Evolutionary conservation across 2,888 invertebrate species (phyloP).

Genomic region (Cosmorhoe ocellata): DNA sequence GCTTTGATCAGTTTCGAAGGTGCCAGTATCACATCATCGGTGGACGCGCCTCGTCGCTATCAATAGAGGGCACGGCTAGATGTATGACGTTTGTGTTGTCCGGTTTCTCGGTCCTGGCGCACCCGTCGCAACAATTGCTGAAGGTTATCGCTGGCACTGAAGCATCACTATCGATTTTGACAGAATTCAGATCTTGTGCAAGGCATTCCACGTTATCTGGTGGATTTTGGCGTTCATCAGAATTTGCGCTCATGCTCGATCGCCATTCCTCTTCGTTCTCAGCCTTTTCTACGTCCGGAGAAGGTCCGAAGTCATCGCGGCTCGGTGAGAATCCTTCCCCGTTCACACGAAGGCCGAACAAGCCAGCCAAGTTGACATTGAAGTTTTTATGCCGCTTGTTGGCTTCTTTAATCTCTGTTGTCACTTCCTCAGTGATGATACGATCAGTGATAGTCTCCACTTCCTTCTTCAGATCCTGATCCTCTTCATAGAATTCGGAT

Average conservation of each 20-base stretch:
- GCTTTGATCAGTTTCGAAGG: constrained; percentile 24
- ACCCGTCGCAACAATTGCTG: constrained; percentile 74
- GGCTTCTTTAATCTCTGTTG: constrained; percentile 36
- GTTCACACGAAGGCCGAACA: constrained; percentile 65
- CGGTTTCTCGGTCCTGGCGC: constrained; percentile 51
- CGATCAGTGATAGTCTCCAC: constrained; percentile 66
- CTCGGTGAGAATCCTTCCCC: constrained; percentile 64
- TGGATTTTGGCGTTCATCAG: constrained; percentile 56
- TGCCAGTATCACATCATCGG: constrained; percentile 66
- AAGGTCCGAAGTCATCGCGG: constrained; percentile 55
- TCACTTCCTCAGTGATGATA: constrained; percentile 58
- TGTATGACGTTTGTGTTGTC: constrained; percentile 65
- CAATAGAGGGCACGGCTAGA: constrained; percentile 73
- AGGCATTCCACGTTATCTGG: constrained; percentile 56
- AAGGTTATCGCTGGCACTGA: constrained; percentile 76
- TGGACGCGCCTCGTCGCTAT: constrained; percentile 73
- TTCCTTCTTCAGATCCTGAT: constrained; percentile 61
- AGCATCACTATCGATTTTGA: constrained; percentile 66
- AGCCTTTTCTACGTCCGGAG: constrained; percentile 57
- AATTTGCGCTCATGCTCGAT: constrained; percentile 71
- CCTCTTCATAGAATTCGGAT: constrained; percentile 78
- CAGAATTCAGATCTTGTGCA: constrained; percentile 60
- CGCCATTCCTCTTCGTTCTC: constrained; percentile 74
- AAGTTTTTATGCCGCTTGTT: constrained; percentile 56
- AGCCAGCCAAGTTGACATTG: constrained; percentile 71